These are phyloP conservation scores for Radopholus similis DNA, from an alignment of 1,140 invertebrate genomes.

Conservation along the genomic window DNA sequence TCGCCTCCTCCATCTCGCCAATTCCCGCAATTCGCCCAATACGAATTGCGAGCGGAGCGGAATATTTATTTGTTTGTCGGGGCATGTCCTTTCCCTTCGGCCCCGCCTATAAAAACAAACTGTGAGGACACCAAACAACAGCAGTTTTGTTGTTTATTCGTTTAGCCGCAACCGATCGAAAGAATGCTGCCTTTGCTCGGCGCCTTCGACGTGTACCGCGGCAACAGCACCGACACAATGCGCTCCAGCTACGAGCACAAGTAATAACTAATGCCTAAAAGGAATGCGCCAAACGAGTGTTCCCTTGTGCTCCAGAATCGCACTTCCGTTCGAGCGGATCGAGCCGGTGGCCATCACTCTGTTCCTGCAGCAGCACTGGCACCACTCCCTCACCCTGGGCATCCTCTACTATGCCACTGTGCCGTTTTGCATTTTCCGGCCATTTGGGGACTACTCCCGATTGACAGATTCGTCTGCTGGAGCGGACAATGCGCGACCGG, in stretches of 20 bases:
- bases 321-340: constrained; percentile 29
- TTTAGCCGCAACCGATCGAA: background rate
- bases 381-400: constrained; percentile 57
- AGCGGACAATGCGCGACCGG: constrained; percentile 74
- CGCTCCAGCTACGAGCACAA: constrained; percentile 43
- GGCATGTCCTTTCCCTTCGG: too few species aligned
- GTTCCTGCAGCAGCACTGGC: constrained; percentile 54
- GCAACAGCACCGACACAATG: constrained; percentile 38
- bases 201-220: constrained; percentile 46
- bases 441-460: background rate
- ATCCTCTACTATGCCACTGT: constrained; percentile 48
- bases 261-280: too few species aligned
- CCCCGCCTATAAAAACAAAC: too few species aligned
- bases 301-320: constrained; percentile 34
- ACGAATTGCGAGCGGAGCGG: too few species aligned
- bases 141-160: background rate
- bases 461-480: constrained; percentile 28
- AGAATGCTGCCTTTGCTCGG: constrained; percentile 22
- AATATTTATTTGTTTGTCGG: too few species aligned
- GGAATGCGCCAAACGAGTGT: constrained; percentile 18
- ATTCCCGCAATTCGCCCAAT: too few species aligned
- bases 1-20: too few species aligned
- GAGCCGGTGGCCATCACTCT: constrained; percentile 40
- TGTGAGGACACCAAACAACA: too few species aligned
- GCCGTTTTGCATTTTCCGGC: background rate